Conservation (phyloP, 2,113 vertebrate species). For the Prolemur simus region DNA sequence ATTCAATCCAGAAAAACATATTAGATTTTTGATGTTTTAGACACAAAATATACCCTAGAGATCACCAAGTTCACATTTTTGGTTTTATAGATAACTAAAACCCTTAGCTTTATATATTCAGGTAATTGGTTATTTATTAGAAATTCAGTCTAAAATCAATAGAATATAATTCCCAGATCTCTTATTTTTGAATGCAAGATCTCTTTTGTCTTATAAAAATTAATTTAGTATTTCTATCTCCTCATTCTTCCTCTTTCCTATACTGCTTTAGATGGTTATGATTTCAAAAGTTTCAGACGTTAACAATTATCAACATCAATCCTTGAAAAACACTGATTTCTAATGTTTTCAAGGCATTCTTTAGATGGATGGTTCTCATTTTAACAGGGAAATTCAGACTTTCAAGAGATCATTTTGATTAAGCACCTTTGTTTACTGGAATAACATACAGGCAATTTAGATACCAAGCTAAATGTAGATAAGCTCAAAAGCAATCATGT, state of each 20-base stretch:
- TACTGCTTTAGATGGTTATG: not conserved
- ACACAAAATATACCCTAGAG: not conserved
- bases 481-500: not conserved
- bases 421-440: not conserved
- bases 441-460: not conserved
- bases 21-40: not conserved
- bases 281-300: slow-evolving; percentile 27
- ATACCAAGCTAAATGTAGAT: not conserved
- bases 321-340: slow-evolving; percentile 7
- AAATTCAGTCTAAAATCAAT: slow-evolving; percentile 1
- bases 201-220: not conserved
- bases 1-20: not conserved
- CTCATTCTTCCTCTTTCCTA: not conserved
- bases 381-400: slow-evolving; percentile 38
- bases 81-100: not conserved
- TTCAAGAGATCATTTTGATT: slow-evolving; percentile 17
- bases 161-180: slow-evolving; percentile 2
- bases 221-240: not conserved
- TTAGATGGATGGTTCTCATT: slow-evolving; percentile 4
- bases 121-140: slow-evolving; percentile 5
- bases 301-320: not conserved
- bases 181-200: not conserved
- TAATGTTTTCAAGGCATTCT: slow-evolving; percentile 26
- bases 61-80: not conserved
- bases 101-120: not conserved